Conservation (phyloP, 2,797 vertebrate species). For the Poecile montanus region DNA sequence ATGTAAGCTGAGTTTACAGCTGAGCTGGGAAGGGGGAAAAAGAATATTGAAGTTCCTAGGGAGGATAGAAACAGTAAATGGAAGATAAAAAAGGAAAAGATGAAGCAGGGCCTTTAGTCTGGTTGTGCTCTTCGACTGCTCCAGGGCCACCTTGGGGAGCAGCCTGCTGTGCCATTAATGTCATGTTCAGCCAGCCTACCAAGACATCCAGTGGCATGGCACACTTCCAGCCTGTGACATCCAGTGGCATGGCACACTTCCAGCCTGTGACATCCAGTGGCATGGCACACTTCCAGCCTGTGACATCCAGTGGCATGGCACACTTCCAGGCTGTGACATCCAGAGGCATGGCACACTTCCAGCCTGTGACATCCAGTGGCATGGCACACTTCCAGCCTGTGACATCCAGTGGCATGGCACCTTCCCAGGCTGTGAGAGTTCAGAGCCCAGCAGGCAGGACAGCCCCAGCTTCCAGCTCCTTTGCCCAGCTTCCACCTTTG, state of each 20-base stretch:
- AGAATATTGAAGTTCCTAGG: background rate
- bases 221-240: background rate
- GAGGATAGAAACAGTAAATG: background rate
- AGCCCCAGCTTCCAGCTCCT: background rate
- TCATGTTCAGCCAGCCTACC: background rate
- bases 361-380: background rate
- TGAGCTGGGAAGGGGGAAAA: background rate
- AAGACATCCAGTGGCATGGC: background rate
- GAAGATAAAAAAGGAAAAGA: background rate
- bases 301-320: background rate
- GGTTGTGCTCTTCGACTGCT: background rate
- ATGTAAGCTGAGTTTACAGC: background rate
- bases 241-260: background rate
- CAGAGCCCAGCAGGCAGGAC: background rate
- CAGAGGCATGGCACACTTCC: background rate
- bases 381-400: background rate
- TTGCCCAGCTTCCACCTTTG: background rate
- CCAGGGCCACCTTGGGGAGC: background rate
- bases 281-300: background rate
- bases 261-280: background rate
- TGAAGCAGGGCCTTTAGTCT: background rate
- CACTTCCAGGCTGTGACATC: background rate
- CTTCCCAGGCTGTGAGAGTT: background rate
- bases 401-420: background rate
- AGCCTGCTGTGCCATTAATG: background rate